Base-by-base conservation (phyloP, 1,140 invertebrate genomes). In the Polyergus mexicanus region DNA sequence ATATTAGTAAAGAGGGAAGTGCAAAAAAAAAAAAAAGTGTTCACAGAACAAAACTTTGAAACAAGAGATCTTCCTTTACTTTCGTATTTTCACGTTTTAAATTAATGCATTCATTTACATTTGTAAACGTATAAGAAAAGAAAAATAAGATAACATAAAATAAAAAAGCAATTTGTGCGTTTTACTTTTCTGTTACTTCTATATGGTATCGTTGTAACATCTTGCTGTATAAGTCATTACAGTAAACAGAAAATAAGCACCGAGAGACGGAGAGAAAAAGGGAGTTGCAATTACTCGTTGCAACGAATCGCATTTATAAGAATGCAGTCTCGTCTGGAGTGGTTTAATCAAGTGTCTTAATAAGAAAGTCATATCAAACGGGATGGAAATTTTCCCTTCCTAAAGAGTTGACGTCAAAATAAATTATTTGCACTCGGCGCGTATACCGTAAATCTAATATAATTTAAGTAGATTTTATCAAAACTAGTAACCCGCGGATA, bases 381-480 rank as follows among this genome's bases (percentile, higher is more conserved):
- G 44, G 56, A 80, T 80, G 69, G 35, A 32, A 69, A 22, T 56
- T 80, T 80, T 25, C 19, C 32, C 22, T 5, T 56, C 63, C 22
- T 56, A 56, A 80, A 69, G 32, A 32, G 44, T 80, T 80, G 56
- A 69, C 16, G 35, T 68, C 65, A 13, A 84, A 76, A 84, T 74
- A 77, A 62, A 62, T 72, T 63, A 28, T 35, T 62, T 38, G n/a
- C 38, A 60, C 28, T 77, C n/a, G 25, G 38, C 38, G 38, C 38
- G 16, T 56, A 38, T 71, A 38, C 51, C 16, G 10, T 81, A 81
- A 44, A 72, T 71, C 72, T 56, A 62, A 72, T 60, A 75, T 22
- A 84, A 32, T 25, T 76, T 63, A 76, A 80, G 35, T 62, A 56
- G 19, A 47, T 74, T 81, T 85, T 51, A 56, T 68, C 84, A 80